These are phyloP conservation scores for Channa maculata DNA, from an alignment of 2,113 vertebrate species.

Conservation along the genomic window DNA sequence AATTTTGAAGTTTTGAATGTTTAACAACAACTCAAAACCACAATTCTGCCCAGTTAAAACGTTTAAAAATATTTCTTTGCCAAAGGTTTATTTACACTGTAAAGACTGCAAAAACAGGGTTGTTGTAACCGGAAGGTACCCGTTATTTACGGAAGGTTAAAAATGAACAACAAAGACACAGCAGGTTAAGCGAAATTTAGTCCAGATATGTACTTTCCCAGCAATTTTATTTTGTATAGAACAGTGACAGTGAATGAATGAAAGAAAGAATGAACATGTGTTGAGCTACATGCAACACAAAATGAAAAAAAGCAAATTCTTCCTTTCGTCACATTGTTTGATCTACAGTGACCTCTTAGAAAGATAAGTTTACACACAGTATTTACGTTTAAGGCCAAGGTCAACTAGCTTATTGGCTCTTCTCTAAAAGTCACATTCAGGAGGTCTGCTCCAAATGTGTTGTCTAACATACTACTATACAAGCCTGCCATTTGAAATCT, in stretches of 20 bases:
- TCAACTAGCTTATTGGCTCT: slow-evolving; percentile 16
- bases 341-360: slow-evolving; percentile 20
- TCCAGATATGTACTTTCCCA: slow-evolving; percentile 17
- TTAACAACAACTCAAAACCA: no score
- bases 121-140: no score
- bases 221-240: slow-evolving; percentile 16
- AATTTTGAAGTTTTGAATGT: no score
- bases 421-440: slow-evolving; percentile 7
- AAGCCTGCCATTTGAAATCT: not conserved
- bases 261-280: slow-evolving; percentile 3
- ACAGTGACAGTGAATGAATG: not conserved
- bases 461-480: not conserved
- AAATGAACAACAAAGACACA: not conserved
- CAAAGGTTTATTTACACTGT: no score
- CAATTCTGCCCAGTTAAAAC: no score
- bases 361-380: not conserved
- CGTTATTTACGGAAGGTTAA: not conserved
- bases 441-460: not conserved
- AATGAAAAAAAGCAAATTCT: not conserved
- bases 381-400: slow-evolving; percentile 29
- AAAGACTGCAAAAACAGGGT: no score
- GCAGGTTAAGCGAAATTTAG: not conserved
- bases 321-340: slow-evolving; percentile 8
- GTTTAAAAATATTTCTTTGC: no score
- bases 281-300: not conserved